These are phyloP conservation scores for Gallinago nigripennis DNA, from an alignment of 2,797 vertebrate species.

Conservation along the genomic window DNA sequence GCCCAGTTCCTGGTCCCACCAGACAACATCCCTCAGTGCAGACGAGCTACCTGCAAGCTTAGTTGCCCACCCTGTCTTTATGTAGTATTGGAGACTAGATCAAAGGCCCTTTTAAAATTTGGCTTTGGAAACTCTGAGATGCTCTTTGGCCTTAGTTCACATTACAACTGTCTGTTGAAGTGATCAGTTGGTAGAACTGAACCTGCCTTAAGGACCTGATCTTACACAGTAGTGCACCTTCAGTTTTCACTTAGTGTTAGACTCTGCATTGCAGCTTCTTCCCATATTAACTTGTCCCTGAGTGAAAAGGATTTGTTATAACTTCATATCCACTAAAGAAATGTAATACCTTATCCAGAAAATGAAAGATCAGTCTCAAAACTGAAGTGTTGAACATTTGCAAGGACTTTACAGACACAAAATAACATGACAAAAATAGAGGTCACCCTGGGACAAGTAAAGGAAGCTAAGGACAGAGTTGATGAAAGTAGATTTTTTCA, in stretches of 20 bases:
- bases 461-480: background rate
- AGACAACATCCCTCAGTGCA: background rate
- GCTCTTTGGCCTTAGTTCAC: background rate
- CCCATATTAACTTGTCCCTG: background rate
- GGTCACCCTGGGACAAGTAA: background rate
- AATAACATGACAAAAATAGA: slow-evolving; percentile 11
- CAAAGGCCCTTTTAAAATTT: background rate
- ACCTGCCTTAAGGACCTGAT: background rate
- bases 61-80: background rate
- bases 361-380: slow-evolving; percentile 15
- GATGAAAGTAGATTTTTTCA: slow-evolving; percentile 12
- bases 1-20: background rate
- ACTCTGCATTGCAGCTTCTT: background rate
- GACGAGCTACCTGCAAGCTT: background rate
- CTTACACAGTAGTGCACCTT: background rate
- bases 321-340: background rate
- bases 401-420: background rate
- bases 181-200: background rate
- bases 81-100: background rate
- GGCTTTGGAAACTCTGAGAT: background rate
- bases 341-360: slow-evolving; percentile 27
- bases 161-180: background rate
- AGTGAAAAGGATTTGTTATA: slow-evolving; percentile 16
- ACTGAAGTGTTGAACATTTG: background rate
- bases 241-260: background rate